Evolutionary conservation across 2,797 vertebrate species (phyloP).

Genomic region (Anabas testudineus): DNA sequence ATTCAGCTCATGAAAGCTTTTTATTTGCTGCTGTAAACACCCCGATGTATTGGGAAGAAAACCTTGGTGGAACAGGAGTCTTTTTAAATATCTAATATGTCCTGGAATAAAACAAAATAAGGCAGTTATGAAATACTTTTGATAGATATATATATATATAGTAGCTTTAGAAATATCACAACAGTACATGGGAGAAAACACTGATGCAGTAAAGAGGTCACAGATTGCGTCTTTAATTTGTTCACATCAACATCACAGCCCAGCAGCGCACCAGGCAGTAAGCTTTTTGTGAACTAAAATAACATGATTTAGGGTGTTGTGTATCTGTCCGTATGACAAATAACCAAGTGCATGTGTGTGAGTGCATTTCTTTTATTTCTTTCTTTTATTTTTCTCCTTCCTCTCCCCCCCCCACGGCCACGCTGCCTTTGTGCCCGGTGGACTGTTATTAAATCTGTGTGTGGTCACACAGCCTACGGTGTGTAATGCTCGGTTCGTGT

Average conservation of each 20-base stretch:
- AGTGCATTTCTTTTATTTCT: conserved; percentile 13
- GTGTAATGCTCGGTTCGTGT: conserved; percentile 40
- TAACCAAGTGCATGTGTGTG: conserved; percentile 31
- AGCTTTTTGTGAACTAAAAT: conserved; percentile 23
- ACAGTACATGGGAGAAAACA: conserved; percentile 4
- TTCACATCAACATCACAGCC: conserved; percentile 24
- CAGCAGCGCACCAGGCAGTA: conserved; percentile 1
- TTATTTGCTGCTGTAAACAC: not conserved
- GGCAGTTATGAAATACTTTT: not conserved
- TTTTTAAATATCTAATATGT: conserved; percentile 1
- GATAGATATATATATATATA: not conserved
- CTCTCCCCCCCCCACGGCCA: conserved; percentile 26
- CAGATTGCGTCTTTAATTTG: conserved; percentile 29
- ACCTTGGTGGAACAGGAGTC: not conserved
- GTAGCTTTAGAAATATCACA: not conserved
- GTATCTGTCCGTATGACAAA: conserved; percentile 27
- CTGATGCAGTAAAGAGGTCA: conserved; percentile 24
- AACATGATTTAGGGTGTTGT: conserved; percentile 28
- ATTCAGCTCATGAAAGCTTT: not conserved
- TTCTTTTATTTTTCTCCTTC: conserved; percentile 8
- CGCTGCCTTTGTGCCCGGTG: conserved; percentile 58
- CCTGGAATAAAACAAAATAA: not conserved
- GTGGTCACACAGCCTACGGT: conserved; percentile 69
- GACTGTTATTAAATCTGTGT: conserved; percentile 71
- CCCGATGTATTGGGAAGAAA: too few relatives aligned